phyloP scores from a whole-genome alignment of 2,888 invertebrate species.

The Drosophila subquinaria region DNA sequence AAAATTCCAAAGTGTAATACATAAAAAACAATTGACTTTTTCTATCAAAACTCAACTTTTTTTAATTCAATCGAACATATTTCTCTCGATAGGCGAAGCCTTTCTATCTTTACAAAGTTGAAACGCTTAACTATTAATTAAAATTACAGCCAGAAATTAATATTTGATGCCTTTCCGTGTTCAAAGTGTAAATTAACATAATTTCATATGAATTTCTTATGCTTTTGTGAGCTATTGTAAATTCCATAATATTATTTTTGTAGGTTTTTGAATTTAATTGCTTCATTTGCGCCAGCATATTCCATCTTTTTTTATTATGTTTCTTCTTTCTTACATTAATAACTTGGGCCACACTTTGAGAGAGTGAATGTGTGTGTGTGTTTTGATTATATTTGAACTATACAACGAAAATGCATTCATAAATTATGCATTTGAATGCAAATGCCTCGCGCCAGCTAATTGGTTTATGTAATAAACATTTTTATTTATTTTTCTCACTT shows the following conservation, averaged over 20 bases:
- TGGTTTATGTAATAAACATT: conserved; percentile 72
- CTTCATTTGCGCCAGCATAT: conserved; percentile 71
- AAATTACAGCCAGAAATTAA: conserved; percentile 59
- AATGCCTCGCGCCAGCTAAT: conserved; percentile 63
- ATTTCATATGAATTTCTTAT: conserved; percentile 29
- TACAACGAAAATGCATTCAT: conserved; percentile 63
- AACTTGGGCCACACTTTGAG: conserved; percentile 63
- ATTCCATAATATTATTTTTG: conserved; percentile 40
- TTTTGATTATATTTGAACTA: conserved; percentile 38
- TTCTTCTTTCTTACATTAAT: conserved; percentile 31
- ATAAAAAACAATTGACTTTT: background rate
- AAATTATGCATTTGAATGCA: conserved; percentile 76
- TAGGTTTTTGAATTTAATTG: conserved; percentile 46
- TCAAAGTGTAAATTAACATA: conserved; percentile 60
- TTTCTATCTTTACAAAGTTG: conserved; percentile 1
- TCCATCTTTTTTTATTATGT: conserved; percentile 12
- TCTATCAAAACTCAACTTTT: background rate
- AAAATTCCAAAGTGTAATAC: background rate
- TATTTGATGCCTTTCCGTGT: conserved; percentile 40
- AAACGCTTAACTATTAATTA: conserved; percentile 43
- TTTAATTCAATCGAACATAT: too few relatives aligned
- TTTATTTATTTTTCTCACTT: conserved; percentile 41
- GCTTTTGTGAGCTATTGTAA: conserved; percentile 41
- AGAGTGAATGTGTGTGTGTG: conserved; percentile 20
- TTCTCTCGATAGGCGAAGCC: background rate